Conservation (phyloP, 2,113 vertebrate genomes). For the Micromys minutus region DNA sequence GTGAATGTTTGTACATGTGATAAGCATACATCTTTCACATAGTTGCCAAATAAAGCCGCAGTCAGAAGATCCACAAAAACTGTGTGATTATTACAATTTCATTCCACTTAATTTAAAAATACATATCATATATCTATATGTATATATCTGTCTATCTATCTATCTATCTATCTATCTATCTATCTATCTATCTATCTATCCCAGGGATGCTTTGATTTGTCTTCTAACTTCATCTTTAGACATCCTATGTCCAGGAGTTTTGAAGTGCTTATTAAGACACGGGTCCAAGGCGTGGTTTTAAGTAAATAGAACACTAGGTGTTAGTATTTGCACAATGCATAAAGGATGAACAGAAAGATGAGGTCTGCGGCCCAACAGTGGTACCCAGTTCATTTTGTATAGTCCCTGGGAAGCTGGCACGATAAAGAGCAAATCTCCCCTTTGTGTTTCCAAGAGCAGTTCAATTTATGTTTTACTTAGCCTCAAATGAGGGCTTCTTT, state of each 20-base stretch:
- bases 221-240: conserved; percentile 32
- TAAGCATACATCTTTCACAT: conserved; percentile 1
- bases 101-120: conserved; percentile 21
- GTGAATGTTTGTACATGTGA: background rate
- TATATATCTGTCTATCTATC: no score
- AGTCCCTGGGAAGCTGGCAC: background rate
- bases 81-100: background rate
- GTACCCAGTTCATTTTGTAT: background rate
- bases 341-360: background rate
- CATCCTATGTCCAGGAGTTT: background rate
- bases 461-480: background rate
- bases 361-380: background rate
- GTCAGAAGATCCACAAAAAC: background rate
- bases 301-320: background rate
- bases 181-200: background rate
- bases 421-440: conserved; percentile 26
- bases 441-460: background rate
- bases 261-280: background rate
- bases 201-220: background rate
- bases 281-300: background rate
- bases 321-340: background rate
- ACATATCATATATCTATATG: background rate
- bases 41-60: conserved; percentile 19
- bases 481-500: conserved; percentile 16
- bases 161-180: background rate